A percentile compares a stretch with the other conserved stretches of the same genome.
phyloP scores from a whole-genome alignment of 2,888 invertebrate species.

The Nephrocerus scutellatus region DNA sequence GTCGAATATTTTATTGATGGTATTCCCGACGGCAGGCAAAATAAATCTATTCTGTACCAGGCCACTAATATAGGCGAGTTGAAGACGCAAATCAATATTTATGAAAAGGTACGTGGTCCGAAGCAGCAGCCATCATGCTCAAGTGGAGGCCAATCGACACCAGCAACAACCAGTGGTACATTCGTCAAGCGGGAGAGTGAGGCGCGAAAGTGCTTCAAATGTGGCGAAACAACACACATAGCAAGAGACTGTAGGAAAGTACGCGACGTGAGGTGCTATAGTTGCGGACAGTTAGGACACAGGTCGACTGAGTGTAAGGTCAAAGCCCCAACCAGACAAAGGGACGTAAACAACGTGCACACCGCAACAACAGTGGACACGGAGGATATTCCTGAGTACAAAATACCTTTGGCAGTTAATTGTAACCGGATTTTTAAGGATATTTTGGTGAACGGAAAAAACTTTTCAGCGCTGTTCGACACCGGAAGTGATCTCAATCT shows the following conservation, averaged over 20 bases:
- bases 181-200: no score
- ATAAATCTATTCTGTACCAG: slow-evolving; percentile 12
- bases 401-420: not conserved
- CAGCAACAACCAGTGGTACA: no score
- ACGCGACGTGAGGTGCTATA: no score
- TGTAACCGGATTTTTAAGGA: not conserved
- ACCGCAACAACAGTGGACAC: no score
- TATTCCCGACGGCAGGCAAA: slow-evolving; percentile 8
- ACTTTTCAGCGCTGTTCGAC: slow-evolving; percentile 2
- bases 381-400: not conserved
- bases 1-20: slow-evolving; percentile 15
- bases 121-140: not conserved
- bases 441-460: not conserved
- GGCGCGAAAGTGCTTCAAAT: no score
- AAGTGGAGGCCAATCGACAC: no score
- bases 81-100: slow-evolving; percentile 8
- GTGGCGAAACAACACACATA: no score
- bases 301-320: not conserved
- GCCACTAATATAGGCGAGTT: slow-evolving; percentile 6
- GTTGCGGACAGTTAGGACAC: no score
- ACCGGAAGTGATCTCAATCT: slow-evolving; percentile 15
- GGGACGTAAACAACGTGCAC: no score
- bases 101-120: slow-evolving; percentile 10
- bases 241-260: no score
- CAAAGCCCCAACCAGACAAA: not conserved